Evolutionary conservation across 2,797 vertebrate genomes (phyloP), one percentile per base, ranked within the genome.

Genomic region (Falco rusticolus): DNA sequence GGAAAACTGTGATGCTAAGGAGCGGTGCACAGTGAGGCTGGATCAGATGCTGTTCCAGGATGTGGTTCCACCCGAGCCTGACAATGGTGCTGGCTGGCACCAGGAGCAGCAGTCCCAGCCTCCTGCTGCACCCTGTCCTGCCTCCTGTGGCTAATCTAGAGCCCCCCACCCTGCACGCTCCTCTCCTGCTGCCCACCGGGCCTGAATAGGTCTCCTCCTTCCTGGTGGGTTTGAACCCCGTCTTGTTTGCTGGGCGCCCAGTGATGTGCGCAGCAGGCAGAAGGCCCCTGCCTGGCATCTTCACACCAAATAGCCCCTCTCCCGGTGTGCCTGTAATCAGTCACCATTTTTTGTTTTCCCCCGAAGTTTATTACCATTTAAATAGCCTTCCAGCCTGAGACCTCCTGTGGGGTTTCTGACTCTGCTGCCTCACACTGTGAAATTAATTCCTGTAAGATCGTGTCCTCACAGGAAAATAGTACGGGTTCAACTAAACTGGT

Each of bases 361-460:
- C 75, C 74, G 64, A 71, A 90, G 75, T 95, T 90, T 96, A 93
- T 95, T 92, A 96, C 51, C 91, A 95, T 95, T 89, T 95, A 95
- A 96, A 96, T 95, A 95, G 91, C 70, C 50, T 94, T 91, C 86
- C 64, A 92, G 61, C 41, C 83, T 37, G 53, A 87, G 48, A 54
- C 0, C 0, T 79, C 93, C 90, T 57, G 60, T n/a, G 60, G 43
- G 41, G 17, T 17, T 90, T 92, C 60, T 70, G 80, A 24, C 74
- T 88, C 77, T 90, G 41, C 39, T 95, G 34, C 77, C 37, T 89
- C 76, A 50, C 3, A 8, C 57, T 63, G 43, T 68, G 59, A 90
- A 92, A 91, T 93, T 84, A 84, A 91, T 76, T 86, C 85, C 70
- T 4, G 3, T 64, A 43, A 70, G 63, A 87, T 54, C 11, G 0